Conservation (phyloP, 2,888 invertebrate genomes). For the Andrena flavipes region DNA sequence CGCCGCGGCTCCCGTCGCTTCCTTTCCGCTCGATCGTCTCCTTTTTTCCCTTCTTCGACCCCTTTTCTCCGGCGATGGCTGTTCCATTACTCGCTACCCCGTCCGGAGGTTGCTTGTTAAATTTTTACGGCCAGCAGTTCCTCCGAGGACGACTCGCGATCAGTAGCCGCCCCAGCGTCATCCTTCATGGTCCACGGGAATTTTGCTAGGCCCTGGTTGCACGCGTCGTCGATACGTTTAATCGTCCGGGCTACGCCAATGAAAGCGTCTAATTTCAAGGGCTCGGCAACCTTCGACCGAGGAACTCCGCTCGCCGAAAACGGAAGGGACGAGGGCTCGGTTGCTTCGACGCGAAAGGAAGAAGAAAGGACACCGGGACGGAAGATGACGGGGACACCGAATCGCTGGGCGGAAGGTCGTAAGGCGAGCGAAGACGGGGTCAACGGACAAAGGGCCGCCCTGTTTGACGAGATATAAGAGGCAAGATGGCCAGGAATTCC, state of each 20-base stretch:
- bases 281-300: not conserved
- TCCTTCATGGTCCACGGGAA: constrained; percentile 46
- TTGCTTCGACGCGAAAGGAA: not conserved
- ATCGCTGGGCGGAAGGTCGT: constrained; percentile 1
- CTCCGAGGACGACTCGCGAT: constrained; percentile 32
- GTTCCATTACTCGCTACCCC: constrained; percentile 28
- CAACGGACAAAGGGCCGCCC: constrained; percentile 45
- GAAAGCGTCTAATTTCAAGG: not conserved
- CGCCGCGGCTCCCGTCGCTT: not conserved
- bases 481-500: constrained; percentile 49
- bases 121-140: constrained; percentile 76
- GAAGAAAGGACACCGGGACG: not conserved
- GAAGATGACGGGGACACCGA: not conserved
- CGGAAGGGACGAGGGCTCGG: not conserved
- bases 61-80: constrained; percentile 11
- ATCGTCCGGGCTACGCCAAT: not conserved
- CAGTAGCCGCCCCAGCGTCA: constrained; percentile 19
- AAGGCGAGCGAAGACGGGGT: constrained; percentile 22
- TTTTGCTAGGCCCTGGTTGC: constrained; percentile 45
- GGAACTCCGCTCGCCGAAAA: not conserved
- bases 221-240: constrained; percentile 18
- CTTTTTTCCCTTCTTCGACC: constrained; percentile 1
- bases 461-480: constrained; percentile 48
- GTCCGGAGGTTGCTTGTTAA: constrained; percentile 72
- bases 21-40: constrained; percentile 44